Base-by-base conservation (phyloP, 1,140 invertebrate genomes). In the Drosophila pachea region DNA sequence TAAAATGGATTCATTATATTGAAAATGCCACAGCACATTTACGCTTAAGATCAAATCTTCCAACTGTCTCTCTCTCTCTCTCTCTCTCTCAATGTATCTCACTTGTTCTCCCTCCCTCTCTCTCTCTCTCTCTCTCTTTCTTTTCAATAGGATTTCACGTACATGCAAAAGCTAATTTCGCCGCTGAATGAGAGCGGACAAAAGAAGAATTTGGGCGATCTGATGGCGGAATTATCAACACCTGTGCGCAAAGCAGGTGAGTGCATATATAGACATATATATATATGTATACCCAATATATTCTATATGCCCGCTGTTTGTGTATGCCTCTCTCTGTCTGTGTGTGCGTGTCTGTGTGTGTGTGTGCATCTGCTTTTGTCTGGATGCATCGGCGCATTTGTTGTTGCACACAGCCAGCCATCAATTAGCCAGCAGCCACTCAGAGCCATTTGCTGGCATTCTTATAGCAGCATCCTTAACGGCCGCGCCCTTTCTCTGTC, bases 131-230 rank as follows among this genome's bases (percentile, higher is more conserved):
- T 43, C 12, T 43, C 4, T 43, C n/a, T 43, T 14, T 43, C 5
- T 14, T 22, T 22, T 53, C 11, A 59, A 61, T 67, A 89, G 82
- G 94, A 95, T 88, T 93, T 94, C 43, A 91, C 91, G 73, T 94
- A 94, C 67, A 90, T 92, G 65, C 95, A 97, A 89, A 93, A 93
- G 90, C 90, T 97, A 62, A 92, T 97, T 7, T 94, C 93, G 76
- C 95, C 95, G 36, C 88, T 94, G 38, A 93, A 92, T 56, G 93
- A 93, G 78, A 92, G 94, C 87, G 94, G 95, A n/a, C 92, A 92
- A 76, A 91, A 93, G 65, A 94, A 94, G 89, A 95, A 93, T 22
- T 86, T 96, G 12, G 91, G 91, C 73, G 92, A 96, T 90, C 91
- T 96, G 71, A 89, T 96, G 64, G 86, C 91, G 58, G 94, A 96